phyloP scores from a whole-genome alignment of 2,888 invertebrate species.

The Meliscaeva auricollis region DNA sequence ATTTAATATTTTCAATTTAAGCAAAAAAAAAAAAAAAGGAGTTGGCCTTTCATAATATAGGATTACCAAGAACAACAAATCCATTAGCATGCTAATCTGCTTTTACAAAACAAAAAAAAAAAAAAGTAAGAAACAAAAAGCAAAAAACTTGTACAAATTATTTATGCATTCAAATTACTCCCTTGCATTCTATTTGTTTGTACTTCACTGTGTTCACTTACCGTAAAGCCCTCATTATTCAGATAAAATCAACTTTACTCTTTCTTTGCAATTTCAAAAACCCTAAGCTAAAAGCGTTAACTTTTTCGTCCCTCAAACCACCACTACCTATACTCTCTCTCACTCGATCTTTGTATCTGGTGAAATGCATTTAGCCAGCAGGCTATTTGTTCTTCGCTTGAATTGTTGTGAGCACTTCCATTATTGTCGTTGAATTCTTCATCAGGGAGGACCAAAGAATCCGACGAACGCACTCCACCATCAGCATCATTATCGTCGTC shows the following conservation, averaged over 20 bases:
- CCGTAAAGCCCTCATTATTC: background rate
- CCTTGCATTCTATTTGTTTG: conserved; percentile 8
- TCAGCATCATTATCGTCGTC: background rate
- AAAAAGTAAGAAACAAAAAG: background rate
- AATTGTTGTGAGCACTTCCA: conserved; percentile 33
- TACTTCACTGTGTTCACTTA: conserved; percentile 6
- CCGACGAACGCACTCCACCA: background rate
- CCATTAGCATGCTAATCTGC: background rate
- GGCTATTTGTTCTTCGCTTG: conserved; percentile 43
- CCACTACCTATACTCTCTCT: background rate
- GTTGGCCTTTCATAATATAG: too few species aligned
- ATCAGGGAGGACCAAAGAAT: conserved; percentile 7
- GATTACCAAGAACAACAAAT: background rate
- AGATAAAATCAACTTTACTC: conserved; percentile 14
- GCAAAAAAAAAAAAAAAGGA: too few species aligned
- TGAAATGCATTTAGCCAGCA: conserved; percentile 43
- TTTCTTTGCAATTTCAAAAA: conserved; percentile 12
- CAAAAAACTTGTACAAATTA: conserved; percentile 8
- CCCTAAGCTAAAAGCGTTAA: conserved; percentile 12
- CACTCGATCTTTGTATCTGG: background rate
- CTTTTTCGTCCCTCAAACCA: background rate
- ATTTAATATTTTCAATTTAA: too few species aligned
- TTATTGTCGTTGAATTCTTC: conserved; percentile 43
- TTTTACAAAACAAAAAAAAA: background rate
- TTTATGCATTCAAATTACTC: conserved; percentile 7